These are phyloP conservation scores for Sympetrum striolatum DNA, from an alignment of 2,888 invertebrate genomes.

Conservation along the genomic window DNA sequence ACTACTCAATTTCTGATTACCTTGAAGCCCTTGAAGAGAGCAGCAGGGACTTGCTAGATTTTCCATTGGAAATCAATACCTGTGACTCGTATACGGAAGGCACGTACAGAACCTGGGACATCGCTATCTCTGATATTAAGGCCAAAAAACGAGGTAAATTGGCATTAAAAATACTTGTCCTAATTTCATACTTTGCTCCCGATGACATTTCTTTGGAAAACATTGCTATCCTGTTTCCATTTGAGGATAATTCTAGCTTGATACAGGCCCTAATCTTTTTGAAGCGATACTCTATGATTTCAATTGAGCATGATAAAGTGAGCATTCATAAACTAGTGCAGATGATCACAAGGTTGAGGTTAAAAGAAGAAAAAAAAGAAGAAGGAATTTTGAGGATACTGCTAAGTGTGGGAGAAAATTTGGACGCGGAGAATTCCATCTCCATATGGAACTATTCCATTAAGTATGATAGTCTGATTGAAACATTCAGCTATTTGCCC, in stretches of 20 bases:
- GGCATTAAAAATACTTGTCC: constrained; percentile 35
- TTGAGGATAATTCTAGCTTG: neutral
- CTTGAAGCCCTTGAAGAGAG: neutral
- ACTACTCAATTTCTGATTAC: constrained; percentile 29
- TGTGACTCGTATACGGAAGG: constrained; percentile 35
- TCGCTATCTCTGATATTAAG: constrained; percentile 43
- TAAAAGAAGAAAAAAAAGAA: neutral
- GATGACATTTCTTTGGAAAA: constrained; percentile 45
- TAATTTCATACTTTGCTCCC: constrained; percentile 44
- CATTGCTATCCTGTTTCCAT: neutral
- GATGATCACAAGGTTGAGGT: neutral
- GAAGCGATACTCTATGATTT: neutral
- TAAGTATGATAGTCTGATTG: neutral
- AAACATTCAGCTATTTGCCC: neutral
- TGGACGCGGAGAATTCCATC: neutral
- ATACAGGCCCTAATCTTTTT: neutral
- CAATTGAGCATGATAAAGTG: neutral
- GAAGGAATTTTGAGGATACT: neutral
- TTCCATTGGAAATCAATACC: neutral
- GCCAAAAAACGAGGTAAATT: constrained; percentile 7
- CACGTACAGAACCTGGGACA: constrained; percentile 41
- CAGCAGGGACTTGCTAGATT: constrained; percentile 29
- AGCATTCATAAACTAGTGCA: neutral
- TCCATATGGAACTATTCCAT: neutral
- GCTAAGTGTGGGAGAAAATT: neutral